phyloP scores from a whole-genome alignment of 2,888 invertebrate genomes.

The Hypomecis atomaria region DNA sequence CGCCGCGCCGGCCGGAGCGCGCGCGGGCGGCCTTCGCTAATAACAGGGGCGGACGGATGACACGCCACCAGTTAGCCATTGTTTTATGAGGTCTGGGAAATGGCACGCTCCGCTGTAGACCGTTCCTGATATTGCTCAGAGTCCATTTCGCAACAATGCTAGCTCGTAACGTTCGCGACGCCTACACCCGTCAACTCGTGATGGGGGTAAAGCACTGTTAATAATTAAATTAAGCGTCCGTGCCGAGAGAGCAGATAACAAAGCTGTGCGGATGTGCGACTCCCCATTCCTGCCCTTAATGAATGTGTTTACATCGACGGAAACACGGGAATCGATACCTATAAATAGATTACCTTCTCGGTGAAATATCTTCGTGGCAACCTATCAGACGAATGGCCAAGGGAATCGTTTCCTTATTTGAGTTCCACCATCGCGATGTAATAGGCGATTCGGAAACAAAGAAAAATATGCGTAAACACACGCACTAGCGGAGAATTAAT shows the following conservation, averaged over 20 bases:
- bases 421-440: slow-evolving; percentile 18
- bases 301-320: slow-evolving; percentile 44
- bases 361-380: slow-evolving; percentile 23
- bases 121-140: slow-evolving; percentile 52
- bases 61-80: slow-evolving; percentile 59
- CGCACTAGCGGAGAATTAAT: not conserved
- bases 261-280: slow-evolving; percentile 48
- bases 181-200: slow-evolving; percentile 50
- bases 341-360: slow-evolving; percentile 30
- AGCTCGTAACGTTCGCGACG: slow-evolving; percentile 51
- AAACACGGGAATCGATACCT: slow-evolving; percentile 40
- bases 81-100: slow-evolving; percentile 60
- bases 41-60: slow-evolving; percentile 61
- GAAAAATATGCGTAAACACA: slow-evolving; percentile 7
- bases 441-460: slow-evolving; percentile 21
- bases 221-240: slow-evolving; percentile 63
- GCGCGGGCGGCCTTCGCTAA: slow-evolving; percentile 51
- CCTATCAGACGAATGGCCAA: slow-evolving; percentile 15
- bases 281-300: slow-evolving; percentile 43
- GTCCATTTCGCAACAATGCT: slow-evolving; percentile 55
- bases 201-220: slow-evolving; percentile 58
- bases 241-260: slow-evolving; percentile 52
- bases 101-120: slow-evolving; percentile 39
- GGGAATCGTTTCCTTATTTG: slow-evolving; percentile 32
- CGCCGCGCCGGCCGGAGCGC: slow-evolving; percentile 35